Base-by-base conservation (phyloP, 2,888 invertebrate species). In the Conus canariensis region DNA sequence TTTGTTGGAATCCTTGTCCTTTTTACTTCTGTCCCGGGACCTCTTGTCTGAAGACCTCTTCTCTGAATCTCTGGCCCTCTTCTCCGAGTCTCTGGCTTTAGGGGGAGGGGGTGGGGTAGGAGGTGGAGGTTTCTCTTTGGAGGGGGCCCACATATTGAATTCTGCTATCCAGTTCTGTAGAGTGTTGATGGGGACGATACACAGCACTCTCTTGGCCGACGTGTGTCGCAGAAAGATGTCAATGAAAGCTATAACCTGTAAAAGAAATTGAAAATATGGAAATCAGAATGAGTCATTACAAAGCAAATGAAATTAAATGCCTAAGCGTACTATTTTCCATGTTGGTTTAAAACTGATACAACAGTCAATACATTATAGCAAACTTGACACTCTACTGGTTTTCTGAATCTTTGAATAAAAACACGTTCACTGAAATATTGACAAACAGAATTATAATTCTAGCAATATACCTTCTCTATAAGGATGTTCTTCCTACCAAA, bases 121-220 rank as follows among this genome's bases (percentile, higher is more conserved):
- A 22, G 92, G 92, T 45, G 85, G 83, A 45, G 91, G 89, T 70
- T 91, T 91, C 91, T 93, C 93, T 83, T 93, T 92, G 58, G 92
- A 90, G 0, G 99, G 99, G 90, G 99, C 97, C 99, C 99, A 99
- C 98, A 98, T 98, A 95, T 99, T 99, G 96, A 98, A 99, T 96
- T 99, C 99, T 3, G 98, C 98, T 94, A 98, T 97, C 99, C 99
- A 99, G 97, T 99, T 99, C 96, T 99, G 99, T 92, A 99, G 97
- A 0, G 99, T 99, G 96, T 99, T 99, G 91, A 99, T 99, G 14
- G 99, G 99, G 97, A 99, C 99, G 93, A 99, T 99, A 95, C 99
- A 98, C 77, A 99, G 97, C 0, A 99, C 98, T 22, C 98, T 98
- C 96, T 98, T 98, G 9, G 98, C 98, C 58, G 97, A 97, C 0